Evolutionary conservation across 2,888 invertebrate genomes (phyloP).

Genomic region (Acholoe squamosa): DNA sequence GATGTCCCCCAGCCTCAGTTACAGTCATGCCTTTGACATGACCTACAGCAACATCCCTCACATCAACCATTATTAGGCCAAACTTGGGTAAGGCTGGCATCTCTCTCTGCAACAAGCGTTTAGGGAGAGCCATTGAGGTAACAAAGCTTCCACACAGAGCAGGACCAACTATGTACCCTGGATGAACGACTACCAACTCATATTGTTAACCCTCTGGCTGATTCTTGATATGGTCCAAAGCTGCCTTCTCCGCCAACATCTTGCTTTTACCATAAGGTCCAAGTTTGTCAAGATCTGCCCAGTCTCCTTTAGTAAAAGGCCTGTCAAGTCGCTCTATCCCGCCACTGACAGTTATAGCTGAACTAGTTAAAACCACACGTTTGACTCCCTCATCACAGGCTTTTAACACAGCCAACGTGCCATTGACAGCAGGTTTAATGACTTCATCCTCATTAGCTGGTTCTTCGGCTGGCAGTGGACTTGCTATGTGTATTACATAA

Average conservation of each 20-base stretch:
- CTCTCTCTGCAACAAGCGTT: constrained; percentile 79
- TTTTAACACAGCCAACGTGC: constrained; percentile 84
- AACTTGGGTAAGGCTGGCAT: constrained; percentile 83
- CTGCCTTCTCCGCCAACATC: constrained; percentile 85
- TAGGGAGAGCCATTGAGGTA: constrained; percentile 77
- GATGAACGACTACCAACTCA: constrained; percentile 84
- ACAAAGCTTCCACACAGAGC: constrained; percentile 72
- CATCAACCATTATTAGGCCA: constrained; percentile 84
- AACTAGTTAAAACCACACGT: constrained; percentile 85
- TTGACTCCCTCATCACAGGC: constrained; percentile 84
- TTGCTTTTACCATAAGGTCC: constrained; percentile 84
- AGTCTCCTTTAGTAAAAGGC: constrained; percentile 66
- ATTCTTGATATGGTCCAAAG: constrained; percentile 85
- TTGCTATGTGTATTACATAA: constrained; percentile 84
- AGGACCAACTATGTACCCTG: constrained; percentile 85
- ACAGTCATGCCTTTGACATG: constrained; percentile 68
- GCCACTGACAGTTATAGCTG: constrained; percentile 82
- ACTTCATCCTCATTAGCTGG: constrained; percentile 83
- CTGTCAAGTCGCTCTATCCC: not conserved
- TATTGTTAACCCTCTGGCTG: constrained; percentile 80
- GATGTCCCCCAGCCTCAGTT: constrained; percentile 71
- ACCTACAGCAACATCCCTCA: constrained; percentile 84
- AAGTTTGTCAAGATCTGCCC: constrained; percentile 54
- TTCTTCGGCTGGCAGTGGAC: constrained; percentile 81
- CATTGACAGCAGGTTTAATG: constrained; percentile 84